Evolutionary conservation across 2,113 vertebrate genomes (phyloP), one percentile per base, ranked within the genome.

Genomic region (Ctenomys sociabilis): DNA sequence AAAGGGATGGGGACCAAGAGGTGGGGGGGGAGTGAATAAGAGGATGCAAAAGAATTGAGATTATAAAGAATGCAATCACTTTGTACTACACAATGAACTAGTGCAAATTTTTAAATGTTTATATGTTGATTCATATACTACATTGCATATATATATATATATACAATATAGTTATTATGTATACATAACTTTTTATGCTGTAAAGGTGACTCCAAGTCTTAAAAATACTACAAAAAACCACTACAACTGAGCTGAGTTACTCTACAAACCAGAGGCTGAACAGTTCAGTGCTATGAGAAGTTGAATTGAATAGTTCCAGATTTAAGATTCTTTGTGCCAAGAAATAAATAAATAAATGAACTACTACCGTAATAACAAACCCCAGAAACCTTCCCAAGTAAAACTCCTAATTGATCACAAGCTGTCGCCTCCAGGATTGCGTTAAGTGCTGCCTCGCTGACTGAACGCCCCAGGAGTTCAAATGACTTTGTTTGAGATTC

Each of bases 401-500:
- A 94, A 95, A 94, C 81, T 89, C 94, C 49, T 97, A 98, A 98
- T 82, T 96, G 95, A 97, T 96, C 94, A 90, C 68, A 98, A 98
- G 93, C 89, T 95, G 92, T 96, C 98, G 98, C 97, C 97, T 97
- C 92, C 52, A 68, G 85, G 78, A 92, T 96, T 97, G 91, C 94
- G 95, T 96, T 97, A 96, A 95, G 81, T 95, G 97, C 97, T 97
- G 97, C 95, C 97, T 98, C 98, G 97, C 88, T 88, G 96, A 97
- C 97, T 97, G 97, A 98, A 98, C 97, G 95, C 77, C 89, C 97
- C 97, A 81, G 97, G 95, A 97, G 96, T 97, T 98, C 96, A 95
- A 97, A 96, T 94, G 77, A 98, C 97, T 98, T 97, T 90, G 94
- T 91, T 96, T 98, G 97, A 98, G 89, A 97, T 97, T 97, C 94